Conservation (phyloP, 2,888 invertebrate species). For the Apodemia mormo region DNA sequence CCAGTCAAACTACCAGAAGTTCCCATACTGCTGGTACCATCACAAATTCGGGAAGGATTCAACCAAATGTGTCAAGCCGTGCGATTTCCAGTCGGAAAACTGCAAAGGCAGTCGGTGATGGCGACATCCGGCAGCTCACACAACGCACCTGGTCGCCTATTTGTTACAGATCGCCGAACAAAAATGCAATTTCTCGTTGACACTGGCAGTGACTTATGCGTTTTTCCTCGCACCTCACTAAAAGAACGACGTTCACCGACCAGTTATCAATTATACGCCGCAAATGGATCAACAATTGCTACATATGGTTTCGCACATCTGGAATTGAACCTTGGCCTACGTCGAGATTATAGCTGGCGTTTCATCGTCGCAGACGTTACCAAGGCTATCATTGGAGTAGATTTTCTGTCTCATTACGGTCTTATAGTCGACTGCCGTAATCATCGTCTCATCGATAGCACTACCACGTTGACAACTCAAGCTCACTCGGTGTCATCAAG, state of each 20-base stretch:
- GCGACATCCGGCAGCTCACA: slow-evolving; percentile 28
- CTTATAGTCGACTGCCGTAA: slow-evolving; percentile 29
- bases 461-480: slow-evolving; percentile 21
- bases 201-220: neutral
- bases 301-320: slow-evolving; percentile 32
- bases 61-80: slow-evolving; percentile 22
- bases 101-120: slow-evolving; percentile 25
- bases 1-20: neutral
- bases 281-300: slow-evolving; percentile 33
- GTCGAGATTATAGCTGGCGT: slow-evolving; percentile 35
- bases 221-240: neutral
- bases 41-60: slow-evolving; percentile 24
- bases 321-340: slow-evolving; percentile 30
- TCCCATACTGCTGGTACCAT: slow-evolving; percentile 28
- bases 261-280: slow-evolving; percentile 27
- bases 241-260: neutral
- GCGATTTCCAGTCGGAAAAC: slow-evolving; percentile 27
- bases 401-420: slow-evolving; percentile 28
- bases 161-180: slow-evolving; percentile 21
- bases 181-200: neutral
- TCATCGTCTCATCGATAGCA: slow-evolving; percentile 26
- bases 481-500: neutral
- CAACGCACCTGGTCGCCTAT: slow-evolving; percentile 22
- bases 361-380: slow-evolving; percentile 37
- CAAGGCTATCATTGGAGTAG: slow-evolving; percentile 28